Conservation (phyloP, 2,888 invertebrate species). For the Polymixis flavicincta region DNA sequence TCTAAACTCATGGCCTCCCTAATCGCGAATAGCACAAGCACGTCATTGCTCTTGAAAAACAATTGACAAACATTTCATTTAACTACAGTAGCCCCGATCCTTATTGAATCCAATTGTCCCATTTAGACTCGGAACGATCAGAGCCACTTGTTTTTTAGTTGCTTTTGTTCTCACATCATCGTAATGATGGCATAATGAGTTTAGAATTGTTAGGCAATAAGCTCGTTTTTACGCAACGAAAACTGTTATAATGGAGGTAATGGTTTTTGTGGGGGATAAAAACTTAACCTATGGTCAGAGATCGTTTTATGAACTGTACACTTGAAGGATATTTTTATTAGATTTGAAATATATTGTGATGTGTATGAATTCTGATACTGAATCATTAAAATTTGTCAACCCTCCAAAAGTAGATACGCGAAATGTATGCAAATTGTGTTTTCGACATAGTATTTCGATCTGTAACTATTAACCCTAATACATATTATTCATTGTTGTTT, state of each 20-base stretch:
- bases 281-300: conserved; percentile 3
- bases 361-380: conserved; percentile 7
- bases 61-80: not conserved
- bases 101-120: not conserved
- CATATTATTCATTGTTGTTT: not conserved
- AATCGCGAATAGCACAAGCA: not conserved
- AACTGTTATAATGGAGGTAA: not conserved
- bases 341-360: conserved; percentile 9
- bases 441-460: conserved; percentile 1
- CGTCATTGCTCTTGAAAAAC: not conserved
- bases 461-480: not conserved
- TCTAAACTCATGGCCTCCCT: not conserved
- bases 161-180: conserved; percentile 23
- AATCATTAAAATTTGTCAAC: conserved; percentile 12
- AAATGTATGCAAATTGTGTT: conserved; percentile 8
- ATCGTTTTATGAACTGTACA: not conserved
- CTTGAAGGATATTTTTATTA: not conserved
- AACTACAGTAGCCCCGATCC: not conserved
- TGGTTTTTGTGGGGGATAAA: conserved; percentile 1
- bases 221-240: conserved; percentile 16
- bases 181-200: conserved; percentile 20
- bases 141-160: conserved; percentile 6
- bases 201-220: conserved; percentile 13
- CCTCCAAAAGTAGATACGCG: not conserved
- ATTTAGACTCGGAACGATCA: conserved; percentile 2